These are phyloP conservation scores for Ophonus ardosiacus DNA, from an alignment of 2,888 invertebrate species.

Conservation along the genomic window DNA sequence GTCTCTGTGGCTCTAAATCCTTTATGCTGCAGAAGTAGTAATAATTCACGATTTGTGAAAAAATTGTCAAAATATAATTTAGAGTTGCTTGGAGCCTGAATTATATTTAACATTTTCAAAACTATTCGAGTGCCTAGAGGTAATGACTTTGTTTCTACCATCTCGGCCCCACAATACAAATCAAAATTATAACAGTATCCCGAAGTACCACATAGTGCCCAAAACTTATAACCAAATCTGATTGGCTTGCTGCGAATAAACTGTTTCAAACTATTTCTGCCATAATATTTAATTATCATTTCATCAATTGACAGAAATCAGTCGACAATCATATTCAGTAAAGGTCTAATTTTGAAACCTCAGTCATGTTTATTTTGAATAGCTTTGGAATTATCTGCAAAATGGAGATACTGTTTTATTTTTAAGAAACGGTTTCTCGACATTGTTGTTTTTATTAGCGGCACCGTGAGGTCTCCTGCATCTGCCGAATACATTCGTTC, in stretches of 20 bases:
- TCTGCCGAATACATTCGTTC: background rate
- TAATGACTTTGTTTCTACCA: background rate
- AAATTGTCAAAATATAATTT: background rate
- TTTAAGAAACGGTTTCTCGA: slow-evolving; percentile 12
- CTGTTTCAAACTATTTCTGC: slow-evolving; percentile 54
- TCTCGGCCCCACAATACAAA: slow-evolving; percentile 59
- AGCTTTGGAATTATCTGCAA: background rate
- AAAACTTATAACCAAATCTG: slow-evolving; percentile 60
- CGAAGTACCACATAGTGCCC: slow-evolving; percentile 55
- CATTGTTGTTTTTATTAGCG: background rate
- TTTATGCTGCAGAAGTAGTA: background rate
- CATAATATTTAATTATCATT: slow-evolving; percentile 63
- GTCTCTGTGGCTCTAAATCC: slow-evolving; percentile 4
- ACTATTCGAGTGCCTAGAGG: background rate
- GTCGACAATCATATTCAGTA: slow-evolving; percentile 5
- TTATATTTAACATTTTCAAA: background rate
- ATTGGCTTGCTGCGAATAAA: slow-evolving; percentile 59
- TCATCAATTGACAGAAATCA: slow-evolving; percentile 51
- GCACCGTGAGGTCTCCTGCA: background rate
- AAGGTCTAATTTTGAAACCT: slow-evolving; percentile 5
- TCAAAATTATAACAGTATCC: slow-evolving; percentile 63
- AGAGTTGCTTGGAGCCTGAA: background rate
- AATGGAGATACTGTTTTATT: slow-evolving; percentile 6
- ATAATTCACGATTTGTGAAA: background rate
- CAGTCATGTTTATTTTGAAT: background rate